These are phyloP conservation scores for Hemibagrus wyckioides DNA, from an alignment of 2,113 vertebrate species.

Conservation along the genomic window DNA sequence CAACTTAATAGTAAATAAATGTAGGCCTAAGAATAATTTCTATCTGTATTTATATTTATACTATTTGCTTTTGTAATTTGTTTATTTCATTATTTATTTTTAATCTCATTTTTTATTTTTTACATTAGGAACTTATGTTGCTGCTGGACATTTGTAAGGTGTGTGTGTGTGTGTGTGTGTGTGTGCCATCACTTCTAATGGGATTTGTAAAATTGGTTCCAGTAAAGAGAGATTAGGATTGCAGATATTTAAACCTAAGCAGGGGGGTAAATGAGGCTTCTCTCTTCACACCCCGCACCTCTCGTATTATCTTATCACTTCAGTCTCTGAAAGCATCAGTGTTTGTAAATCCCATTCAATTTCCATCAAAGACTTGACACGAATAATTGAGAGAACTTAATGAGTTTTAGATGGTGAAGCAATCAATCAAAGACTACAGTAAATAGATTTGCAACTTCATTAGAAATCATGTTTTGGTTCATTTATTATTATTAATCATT, in stretches of 20 bases:
- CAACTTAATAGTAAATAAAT: neutral
- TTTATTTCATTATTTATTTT: neutral
- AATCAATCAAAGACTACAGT: neutral
- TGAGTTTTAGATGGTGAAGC: neutral
- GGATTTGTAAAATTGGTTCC: slow-evolving; percentile 8
- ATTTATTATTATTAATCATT: neutral
- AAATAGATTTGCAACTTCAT: neutral
- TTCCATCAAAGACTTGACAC: neutral
- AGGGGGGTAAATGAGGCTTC: neutral
- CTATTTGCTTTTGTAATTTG: neutral
- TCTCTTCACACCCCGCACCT: neutral
- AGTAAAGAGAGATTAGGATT: slow-evolving; percentile 3
- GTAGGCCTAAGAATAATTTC: neutral
- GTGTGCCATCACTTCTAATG: neutral
- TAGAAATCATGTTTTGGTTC: neutral
- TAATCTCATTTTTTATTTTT: neutral
- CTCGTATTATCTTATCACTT: neutral
- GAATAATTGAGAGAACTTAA: neutral
- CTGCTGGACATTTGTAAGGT: neutral
- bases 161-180: neutral
- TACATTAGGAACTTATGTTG: neutral
- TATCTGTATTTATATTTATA: too few relatives aligned
- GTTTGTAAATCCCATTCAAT: neutral
- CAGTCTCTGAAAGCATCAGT: neutral
- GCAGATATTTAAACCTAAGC: slow-evolving; percentile 1